Percentiles rank a stretch among this genome's conserved stretches.
These are phyloP conservation scores for Chunga burmeisteri DNA, from an alignment of 2,113 vertebrate species.

Conservation along the genomic window DNA sequence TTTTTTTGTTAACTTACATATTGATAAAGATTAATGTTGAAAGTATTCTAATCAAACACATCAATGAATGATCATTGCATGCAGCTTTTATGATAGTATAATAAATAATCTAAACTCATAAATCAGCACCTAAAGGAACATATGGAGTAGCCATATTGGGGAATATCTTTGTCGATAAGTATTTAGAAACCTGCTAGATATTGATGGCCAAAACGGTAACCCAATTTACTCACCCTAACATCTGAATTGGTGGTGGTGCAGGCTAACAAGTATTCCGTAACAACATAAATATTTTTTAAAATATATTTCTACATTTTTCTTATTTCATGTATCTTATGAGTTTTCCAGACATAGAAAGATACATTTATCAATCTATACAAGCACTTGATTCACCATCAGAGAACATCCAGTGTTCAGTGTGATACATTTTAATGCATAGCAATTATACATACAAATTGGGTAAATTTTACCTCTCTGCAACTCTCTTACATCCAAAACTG, in stretches of 20 bases:
- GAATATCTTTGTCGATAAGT: background rate
- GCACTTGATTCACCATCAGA: background rate
- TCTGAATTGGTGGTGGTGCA: background rate
- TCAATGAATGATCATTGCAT: background rate
- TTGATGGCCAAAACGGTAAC: background rate
- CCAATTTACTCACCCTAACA: background rate
- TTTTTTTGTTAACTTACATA: background rate
- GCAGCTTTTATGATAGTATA: background rate
- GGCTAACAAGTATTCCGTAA: background rate
- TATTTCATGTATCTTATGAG: background rate
- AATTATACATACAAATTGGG: background rate
- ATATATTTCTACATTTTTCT: background rate
- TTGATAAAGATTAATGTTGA: background rate
- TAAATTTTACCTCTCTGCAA: background rate
- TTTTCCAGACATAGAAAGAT: background rate
- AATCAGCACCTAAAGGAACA: background rate
- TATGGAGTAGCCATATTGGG: background rate
- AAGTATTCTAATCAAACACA: background rate
- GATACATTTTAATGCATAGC: background rate
- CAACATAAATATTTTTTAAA: background rate
- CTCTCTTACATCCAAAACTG: background rate
- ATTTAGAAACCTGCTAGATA: slow-evolving; percentile 5
- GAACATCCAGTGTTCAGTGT: background rate
- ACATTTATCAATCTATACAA: background rate
- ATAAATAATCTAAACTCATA: background rate